Percentiles rank a stretch among this genome's conserved stretches.
Conservation (phyloP, 2,888 invertebrate genomes). For the Seira musarum region DNA sequence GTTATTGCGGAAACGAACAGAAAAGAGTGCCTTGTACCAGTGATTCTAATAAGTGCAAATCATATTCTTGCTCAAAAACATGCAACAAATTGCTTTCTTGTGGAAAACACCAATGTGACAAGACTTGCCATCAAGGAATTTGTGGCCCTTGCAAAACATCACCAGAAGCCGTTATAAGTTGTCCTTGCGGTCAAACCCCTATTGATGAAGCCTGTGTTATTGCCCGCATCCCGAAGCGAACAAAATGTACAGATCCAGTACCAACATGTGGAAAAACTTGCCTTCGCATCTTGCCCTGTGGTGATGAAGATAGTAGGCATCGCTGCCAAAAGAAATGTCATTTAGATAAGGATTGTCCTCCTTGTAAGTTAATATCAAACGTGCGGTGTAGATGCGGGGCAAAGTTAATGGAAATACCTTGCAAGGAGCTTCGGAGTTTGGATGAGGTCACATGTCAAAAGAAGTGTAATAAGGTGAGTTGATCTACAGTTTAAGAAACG, state of each 20-base stretch:
- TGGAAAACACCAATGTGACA: slow-evolving; percentile 79
- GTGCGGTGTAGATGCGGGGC: slow-evolving; percentile 90
- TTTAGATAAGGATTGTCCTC: slow-evolving; percentile 81
- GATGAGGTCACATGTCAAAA: slow-evolving; percentile 89
- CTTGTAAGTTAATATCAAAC: slow-evolving; percentile 82
- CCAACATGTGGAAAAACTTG: slow-evolving; percentile 83
- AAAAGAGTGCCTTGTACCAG: slow-evolving; percentile 78
- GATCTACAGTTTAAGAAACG: neutral
- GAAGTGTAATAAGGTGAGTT: slow-evolving; percentile 86
- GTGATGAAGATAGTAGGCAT: slow-evolving; percentile 79
- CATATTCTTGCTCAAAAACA: slow-evolving; percentile 78
- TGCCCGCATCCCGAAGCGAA: slow-evolving; percentile 73
- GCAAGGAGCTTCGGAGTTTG: slow-evolving; percentile 80
- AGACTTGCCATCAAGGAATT: slow-evolving; percentile 79
- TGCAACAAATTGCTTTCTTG: slow-evolving; percentile 74
- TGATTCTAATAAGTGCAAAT: slow-evolving; percentile 73
- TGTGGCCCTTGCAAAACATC: slow-evolving; percentile 80
- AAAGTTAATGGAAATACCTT: slow-evolving; percentile 86
- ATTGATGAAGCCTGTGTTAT: slow-evolving; percentile 73
- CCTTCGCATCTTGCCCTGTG: slow-evolving; percentile 80
- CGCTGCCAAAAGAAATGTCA: slow-evolving; percentile 81
- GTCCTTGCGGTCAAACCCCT: slow-evolving; percentile 83
- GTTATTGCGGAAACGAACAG: slow-evolving; percentile 80
- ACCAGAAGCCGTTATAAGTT: slow-evolving; percentile 78
- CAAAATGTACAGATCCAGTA: slow-evolving; percentile 85